Percentiles rank a stretch among this genome's conserved stretches.
Conservation (phyloP, 2,113 vertebrate species). For the Furnarius figulus region DNA sequence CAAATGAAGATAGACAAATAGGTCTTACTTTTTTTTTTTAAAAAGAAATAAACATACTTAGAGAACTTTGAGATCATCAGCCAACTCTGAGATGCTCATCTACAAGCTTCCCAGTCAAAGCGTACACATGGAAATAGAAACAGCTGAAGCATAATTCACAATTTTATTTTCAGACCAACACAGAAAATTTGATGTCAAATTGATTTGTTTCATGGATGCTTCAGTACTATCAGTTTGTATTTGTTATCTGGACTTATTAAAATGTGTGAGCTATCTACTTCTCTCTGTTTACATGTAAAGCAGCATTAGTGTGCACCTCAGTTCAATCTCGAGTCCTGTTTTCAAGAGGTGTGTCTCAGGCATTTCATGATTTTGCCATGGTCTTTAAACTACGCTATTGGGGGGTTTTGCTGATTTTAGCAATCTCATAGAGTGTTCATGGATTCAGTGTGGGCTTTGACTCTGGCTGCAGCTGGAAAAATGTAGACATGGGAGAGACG, state of each 20-base stretch:
- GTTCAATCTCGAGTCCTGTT: neutral
- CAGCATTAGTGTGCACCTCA: neutral
- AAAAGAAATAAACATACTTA: neutral
- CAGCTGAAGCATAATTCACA: neutral
- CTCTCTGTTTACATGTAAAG: neutral
- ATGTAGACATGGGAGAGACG: neutral
- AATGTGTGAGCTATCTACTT: neutral
- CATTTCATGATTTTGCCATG: neutral
- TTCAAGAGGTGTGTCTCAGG: neutral
- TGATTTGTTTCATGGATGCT: neutral
- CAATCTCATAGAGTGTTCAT: neutral
- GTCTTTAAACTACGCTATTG: accelerated
- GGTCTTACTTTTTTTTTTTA: neutral
- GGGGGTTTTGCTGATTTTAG: neutral
- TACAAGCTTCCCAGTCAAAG: neutral
- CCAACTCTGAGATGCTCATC: neutral
- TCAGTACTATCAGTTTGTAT: neutral
- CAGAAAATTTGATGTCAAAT: neutral
- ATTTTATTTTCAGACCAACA: neutral
- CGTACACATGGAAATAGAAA: neutral
- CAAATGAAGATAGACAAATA: neutral
- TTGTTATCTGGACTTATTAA: neutral
- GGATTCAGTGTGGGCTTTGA: neutral
- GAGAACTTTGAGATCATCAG: neutral
- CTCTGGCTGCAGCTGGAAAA: neutral